Percentiles rank a stretch among this genome's conserved stretches.
Evolutionary conservation across 2,797 vertebrate species (phyloP).

Genomic region (Chrosomus eos): DNA sequence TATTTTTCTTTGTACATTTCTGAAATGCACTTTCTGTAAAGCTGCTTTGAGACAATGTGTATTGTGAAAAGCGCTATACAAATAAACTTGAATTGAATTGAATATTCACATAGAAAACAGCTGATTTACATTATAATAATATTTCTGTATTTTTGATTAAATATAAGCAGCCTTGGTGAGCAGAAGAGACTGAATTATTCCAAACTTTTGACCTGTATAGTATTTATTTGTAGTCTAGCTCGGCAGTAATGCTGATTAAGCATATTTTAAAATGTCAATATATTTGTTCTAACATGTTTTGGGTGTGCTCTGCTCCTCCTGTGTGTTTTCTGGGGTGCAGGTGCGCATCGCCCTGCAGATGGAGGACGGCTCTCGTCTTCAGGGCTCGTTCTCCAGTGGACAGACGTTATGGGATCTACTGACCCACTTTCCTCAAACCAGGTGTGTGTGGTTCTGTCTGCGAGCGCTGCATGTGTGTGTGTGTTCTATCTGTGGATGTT

Average conservation of each 20-base stretch:
- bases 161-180: not conserved
- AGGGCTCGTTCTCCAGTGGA: constrained; percentile 83
- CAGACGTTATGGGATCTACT: constrained; percentile 93
- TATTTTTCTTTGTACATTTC: too few species aligned
- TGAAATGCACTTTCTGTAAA: too few species aligned
- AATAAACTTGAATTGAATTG: too few species aligned
- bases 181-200: not conserved
- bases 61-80: too few species aligned
- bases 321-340: constrained; percentile 66
- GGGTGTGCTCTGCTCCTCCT: not conserved
- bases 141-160: not conserved
- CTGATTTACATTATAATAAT: fast-evolving
- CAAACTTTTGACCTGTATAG: not conserved
- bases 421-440: constrained; percentile 84
- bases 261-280: not conserved
- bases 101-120: not conserved
- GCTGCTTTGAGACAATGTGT: too few species aligned
- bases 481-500: not conserved
- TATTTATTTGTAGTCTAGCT: not conserved
- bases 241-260: not conserved
- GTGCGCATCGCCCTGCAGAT: constrained; percentile 90
- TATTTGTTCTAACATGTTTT: not conserved
- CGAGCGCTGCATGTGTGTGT: constrained; percentile 27
- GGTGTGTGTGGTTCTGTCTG: constrained; percentile 71
- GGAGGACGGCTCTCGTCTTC: constrained; percentile 87